Percentiles rank a stretch among this genome's conserved stretches.
Conservation (phyloP, 1,140 invertebrate genomes). For the Condylostylus longicornis region DNA sequence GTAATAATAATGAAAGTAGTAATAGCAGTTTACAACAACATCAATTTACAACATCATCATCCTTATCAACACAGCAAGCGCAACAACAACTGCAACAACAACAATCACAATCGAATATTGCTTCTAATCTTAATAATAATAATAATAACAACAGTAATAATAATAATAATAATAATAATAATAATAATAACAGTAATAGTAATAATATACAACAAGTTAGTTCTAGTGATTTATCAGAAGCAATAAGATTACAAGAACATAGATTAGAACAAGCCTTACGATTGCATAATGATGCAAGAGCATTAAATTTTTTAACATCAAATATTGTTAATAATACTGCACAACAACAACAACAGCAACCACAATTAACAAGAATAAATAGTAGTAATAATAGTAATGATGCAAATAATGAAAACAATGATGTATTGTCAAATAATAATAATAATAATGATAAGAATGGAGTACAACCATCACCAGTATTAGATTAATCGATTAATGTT, state of each 20-base stretch:
- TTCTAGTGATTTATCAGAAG: slow-evolving; percentile 48
- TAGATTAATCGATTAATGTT: no score
- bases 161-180: slow-evolving; percentile 6
- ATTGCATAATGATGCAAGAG: slow-evolving; percentile 43
- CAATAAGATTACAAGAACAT: slow-evolving; percentile 61
- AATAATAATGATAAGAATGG: no score
- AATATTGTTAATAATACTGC: background rate
- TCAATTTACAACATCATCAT: slow-evolving; percentile 2
- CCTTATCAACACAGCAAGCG: background rate
- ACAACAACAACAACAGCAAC: slow-evolving; percentile 34
- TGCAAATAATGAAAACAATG: no score
- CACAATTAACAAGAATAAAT: no score
- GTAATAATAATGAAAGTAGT: background rate
- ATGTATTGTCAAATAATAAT: no score
- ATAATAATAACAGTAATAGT: no score
- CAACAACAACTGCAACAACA: slow-evolving; percentile 35
- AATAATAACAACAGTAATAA: slow-evolving; percentile 1
- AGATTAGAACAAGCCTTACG: slow-evolving; percentile 64
- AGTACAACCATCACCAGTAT: no score
- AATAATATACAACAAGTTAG: no score
- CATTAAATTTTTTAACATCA: slow-evolving; percentile 9
- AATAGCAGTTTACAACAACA: slow-evolving; percentile 1
- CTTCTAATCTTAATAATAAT: background rate
- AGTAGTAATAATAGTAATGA: no score
- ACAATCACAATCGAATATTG: slow-evolving; percentile 2